Evolutionary conservation across 53 echinoderm and acorn worm genomes (phyloP), one percentile per base, ranked within the genome.

Genomic region (Apostichopus leukothele): DNA sequence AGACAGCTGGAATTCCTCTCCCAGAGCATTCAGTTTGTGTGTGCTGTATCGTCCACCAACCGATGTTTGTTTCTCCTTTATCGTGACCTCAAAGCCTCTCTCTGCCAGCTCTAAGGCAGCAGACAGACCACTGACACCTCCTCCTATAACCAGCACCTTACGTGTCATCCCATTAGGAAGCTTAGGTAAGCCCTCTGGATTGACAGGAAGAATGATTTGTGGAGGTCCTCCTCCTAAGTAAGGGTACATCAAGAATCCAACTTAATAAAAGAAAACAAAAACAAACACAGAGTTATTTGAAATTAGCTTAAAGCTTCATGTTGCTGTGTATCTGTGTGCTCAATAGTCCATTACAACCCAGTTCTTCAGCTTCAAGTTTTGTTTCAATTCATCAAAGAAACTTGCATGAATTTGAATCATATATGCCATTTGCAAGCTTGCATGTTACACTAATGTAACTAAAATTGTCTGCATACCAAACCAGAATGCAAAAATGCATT

Each of bases 101-200:
- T 94, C 92, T 5, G 83, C 92, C 51, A 94, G 90, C 84, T 94
- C 92, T 71, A 92, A 75, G 0, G 94, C 94, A 67, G 94, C 91
- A 0, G 94, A 91, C 18, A 94, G 73, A 21, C 94, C 92, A 4
- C 91, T 91, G 12, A 92, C 87, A 73, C 94, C 94, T 18, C 92
- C 94, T 50, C 94, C 95, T 7, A 93, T 88, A 10, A 95, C 75
- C 60, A 95, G 86, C 16, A 95, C 95, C 67, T 91, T 93, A 84
- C 89, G 91, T 39, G 92, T 90, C 22, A 95, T 92, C 22, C 93
- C 90, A 51, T 83, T 68, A 18, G 86, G 84, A 53, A 95, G 92
- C 14, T 25, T 22, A 5, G 84, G 52, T 0, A 89, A 90, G 25
- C 89, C 95, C 79, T 89, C 79, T 12, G 93, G 95, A 54, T 95